Conservation (phyloP, 1,140 invertebrate genomes). For the Planococcus citri region DNA sequence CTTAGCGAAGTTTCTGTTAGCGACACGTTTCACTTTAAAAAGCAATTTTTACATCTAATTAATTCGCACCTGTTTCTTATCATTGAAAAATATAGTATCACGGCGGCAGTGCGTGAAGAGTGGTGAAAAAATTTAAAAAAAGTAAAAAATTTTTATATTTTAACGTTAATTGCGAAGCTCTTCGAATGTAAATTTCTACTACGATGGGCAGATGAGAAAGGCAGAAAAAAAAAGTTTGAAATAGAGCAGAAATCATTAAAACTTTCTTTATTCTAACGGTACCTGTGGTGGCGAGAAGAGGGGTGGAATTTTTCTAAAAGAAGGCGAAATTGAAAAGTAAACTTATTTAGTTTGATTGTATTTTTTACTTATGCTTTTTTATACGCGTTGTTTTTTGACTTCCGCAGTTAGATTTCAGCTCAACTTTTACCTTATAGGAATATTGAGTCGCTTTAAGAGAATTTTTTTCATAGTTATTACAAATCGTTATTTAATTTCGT, state of each 20-base stretch:
- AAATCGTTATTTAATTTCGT: constrained; percentile 4
- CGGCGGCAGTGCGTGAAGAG: neutral
- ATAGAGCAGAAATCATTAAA: constrained; percentile 4
- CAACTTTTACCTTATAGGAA: neutral
- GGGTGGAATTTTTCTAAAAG: neutral
- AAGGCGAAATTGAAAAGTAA: constrained; percentile 3
- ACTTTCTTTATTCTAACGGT: neutral
- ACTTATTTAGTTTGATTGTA: constrained; percentile 8
- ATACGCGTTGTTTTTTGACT: neutral
- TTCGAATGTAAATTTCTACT: neutral
- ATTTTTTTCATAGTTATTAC: neutral
- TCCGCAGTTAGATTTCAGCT: neutral
- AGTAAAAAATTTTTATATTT: neutral
- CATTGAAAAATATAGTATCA: neutral
- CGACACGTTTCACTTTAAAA: constrained; percentile 3
- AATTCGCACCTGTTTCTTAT: constrained; percentile 6
- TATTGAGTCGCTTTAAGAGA: neutral
- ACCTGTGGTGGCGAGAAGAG: neutral
- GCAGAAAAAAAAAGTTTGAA: constrained; percentile 2
- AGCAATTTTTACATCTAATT: constrained; percentile 8
- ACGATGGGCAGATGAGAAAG: neutral
- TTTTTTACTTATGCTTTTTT: neutral
- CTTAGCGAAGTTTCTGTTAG: neutral
- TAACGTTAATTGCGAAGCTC: neutral
- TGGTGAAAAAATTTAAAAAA: neutral